A percentile compares a stretch with the other conserved stretches of the same genome.
These are phyloP conservation scores for Charadrius vociferus DNA, from an alignment of 2,113 vertebrate genomes.

Conservation along the genomic window DNA sequence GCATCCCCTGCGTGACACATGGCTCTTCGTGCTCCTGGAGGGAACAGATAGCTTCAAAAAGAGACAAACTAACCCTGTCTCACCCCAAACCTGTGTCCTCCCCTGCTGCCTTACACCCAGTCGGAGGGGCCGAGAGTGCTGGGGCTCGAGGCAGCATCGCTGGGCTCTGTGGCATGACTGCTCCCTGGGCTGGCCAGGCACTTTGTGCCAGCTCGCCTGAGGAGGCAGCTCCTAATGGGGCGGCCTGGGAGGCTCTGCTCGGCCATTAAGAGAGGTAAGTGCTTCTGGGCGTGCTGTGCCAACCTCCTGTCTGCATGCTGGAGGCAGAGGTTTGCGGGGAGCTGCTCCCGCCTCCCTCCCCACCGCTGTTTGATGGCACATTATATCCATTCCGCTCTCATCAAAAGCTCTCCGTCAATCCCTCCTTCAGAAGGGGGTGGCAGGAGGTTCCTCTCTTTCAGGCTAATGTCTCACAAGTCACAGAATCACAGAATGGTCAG, in stretches of 20 bases:
- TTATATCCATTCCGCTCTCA: neutral
- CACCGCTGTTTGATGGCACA: neutral
- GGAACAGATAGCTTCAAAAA: neutral
- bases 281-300: neutral
- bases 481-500: too few species aligned
- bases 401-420: neutral
- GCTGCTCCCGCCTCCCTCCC: neutral
- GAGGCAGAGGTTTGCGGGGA: neutral
- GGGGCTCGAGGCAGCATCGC: accelerated
- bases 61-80: neutral
- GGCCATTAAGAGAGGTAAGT: slow-evolving; percentile 7
- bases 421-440: neutral
- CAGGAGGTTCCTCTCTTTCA: neutral
- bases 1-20: neutral
- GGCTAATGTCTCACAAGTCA: neutral
- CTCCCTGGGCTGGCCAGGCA: neutral
- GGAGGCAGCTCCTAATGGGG: neutral
- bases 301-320: neutral
- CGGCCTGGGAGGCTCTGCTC: neutral
- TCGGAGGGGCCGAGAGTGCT: accelerated
- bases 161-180: neutral
- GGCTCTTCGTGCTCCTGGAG: neutral
- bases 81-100: neutral
- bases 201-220: neutral
- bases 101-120: accelerated